These are phyloP conservation scores for Anthophora plumipes DNA, from an alignment of 2,888 invertebrate species.

Conservation along the genomic window DNA sequence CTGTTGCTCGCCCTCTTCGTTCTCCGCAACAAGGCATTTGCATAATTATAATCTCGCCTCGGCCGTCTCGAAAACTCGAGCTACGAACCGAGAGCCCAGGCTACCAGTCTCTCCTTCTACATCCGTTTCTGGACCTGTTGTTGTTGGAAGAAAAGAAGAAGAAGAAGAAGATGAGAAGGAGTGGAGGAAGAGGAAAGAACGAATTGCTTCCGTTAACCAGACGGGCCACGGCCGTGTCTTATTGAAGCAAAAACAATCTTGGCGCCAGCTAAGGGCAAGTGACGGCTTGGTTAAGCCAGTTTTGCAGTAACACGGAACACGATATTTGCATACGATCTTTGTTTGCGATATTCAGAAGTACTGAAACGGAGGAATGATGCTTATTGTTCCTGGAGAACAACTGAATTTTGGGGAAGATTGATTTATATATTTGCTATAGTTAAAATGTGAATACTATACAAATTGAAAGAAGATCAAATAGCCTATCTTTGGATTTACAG, in stretches of 20 bases:
- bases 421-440: not conserved
- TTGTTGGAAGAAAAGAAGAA: slow-evolving; percentile 15
- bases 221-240: slow-evolving; percentile 53
- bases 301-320: slow-evolving; percentile 32
- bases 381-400: not conserved
- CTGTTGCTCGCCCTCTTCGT: slow-evolving; percentile 81
- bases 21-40: slow-evolving; percentile 82
- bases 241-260: slow-evolving; percentile 66
- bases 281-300: slow-evolving; percentile 53
- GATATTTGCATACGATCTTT: slow-evolving; percentile 45
- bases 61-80: slow-evolving; percentile 72
- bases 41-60: slow-evolving; percentile 83
- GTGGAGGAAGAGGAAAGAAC: slow-evolving; percentile 47
- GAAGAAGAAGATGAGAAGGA: slow-evolving; percentile 19
- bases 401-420: not conserved
- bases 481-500: too few relatives aligned
- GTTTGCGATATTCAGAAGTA: not conserved
- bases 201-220: slow-evolving; percentile 70
- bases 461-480: too few relatives aligned
- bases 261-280: slow-evolving; percentile 33
- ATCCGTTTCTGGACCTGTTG: slow-evolving; percentile 68
- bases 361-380: not conserved
- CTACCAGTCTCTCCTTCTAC: slow-evolving; percentile 44
- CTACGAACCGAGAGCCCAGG: slow-evolving; percentile 49
- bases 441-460: too few relatives aligned